Evolutionary conservation across 2,797 vertebrate species (phyloP).

Genomic region (Muraenolepis orangiensis): DNA sequence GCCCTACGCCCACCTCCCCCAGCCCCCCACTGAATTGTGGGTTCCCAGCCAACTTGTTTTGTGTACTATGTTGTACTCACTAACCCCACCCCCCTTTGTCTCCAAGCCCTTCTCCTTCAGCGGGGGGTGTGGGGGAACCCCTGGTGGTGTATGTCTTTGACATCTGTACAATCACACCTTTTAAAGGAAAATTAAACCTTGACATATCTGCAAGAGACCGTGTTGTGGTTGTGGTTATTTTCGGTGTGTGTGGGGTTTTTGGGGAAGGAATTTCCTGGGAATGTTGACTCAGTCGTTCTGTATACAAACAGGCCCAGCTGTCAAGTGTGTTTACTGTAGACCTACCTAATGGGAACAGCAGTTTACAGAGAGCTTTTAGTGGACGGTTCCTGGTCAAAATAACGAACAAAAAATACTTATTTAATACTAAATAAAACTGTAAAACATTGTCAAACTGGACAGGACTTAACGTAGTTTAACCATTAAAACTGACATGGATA

Average conservation of each 20-base stretch:
- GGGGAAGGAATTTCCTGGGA: neutral
- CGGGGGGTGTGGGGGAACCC: slow-evolving; percentile 49
- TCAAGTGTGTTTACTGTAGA: neutral
- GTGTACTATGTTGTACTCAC: slow-evolving; percentile 68
- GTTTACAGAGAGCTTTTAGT: too few relatives aligned
- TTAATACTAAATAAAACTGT: neutral
- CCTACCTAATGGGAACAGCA: neutral
- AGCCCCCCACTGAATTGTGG: slow-evolving; percentile 13
- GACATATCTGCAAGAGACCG: slow-evolving; percentile 72
- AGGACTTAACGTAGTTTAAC: neutral
- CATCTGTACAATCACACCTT: slow-evolving; percentile 75
- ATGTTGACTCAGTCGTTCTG: neutral
- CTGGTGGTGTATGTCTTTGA: slow-evolving; percentile 74
- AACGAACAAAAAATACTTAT: neutral
- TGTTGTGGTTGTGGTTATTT: slow-evolving; percentile 52
- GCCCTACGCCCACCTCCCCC: too few relatives aligned
- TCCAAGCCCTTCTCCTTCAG: slow-evolving; percentile 63
- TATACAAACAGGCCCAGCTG: neutral
- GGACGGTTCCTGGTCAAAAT: neutral
- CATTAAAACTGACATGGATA: neutral
- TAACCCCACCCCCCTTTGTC: slow-evolving; percentile 44
- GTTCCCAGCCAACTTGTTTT: slow-evolving; percentile 67
- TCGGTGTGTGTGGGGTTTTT: slow-evolving; percentile 20
- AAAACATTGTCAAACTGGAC: neutral
- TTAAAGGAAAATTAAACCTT: slow-evolving; percentile 72